Evolutionary conservation across 2,888 invertebrate species (phyloP), one percentile per base, ranked within the genome.

Genomic region (Acholoe squamosa): DNA sequence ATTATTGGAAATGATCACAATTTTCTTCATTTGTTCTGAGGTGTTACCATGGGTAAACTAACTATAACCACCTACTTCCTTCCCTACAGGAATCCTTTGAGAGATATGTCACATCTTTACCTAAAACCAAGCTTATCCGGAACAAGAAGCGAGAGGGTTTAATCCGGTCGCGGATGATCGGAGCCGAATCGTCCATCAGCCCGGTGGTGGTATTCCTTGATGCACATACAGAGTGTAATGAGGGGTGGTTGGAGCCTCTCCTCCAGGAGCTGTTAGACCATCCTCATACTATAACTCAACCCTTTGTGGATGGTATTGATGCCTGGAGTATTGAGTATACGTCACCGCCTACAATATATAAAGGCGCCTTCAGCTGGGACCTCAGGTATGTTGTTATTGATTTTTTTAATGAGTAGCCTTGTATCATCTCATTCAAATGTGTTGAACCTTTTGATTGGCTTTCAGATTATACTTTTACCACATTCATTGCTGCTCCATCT

Each of bases 151-250:
- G 93, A 22, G 88, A 80, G 56, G 93, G 93, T 7, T 77, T 93
- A 54, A 92, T 93, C 86, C 89, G 92, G 51, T 90, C 92, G 3
- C 84, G 93, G 22, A 89, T 93, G 92, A 77, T 22, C n/a, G 93
- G 93, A 51, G 90, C 92, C 0, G 51, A 77, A 61, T 71, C 76
- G 54, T 31, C 77, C 0, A 12, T 14, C 16, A 91, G 84, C 33
- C 90, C 91, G 0, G 91, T 93, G 19, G 76, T 93, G 54, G 84
- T 93, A n/a, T 93, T 93, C 88, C 91, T 92, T 19, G 93, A 93
- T 67, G 93, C 92, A 0, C 93, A 93, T 86, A 91, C 92, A 0
- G 93, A 93, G 91, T 91, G 86, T 19, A 93, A 93, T 84, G 91
- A 89, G 22, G 91, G 92, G 33, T 93, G 93, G 93, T 84, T 92